Evolutionary conservation across 2,888 invertebrate genomes (phyloP), one percentile per base, ranked within the genome.

Genomic region (Charanyca ferruginea): DNA sequence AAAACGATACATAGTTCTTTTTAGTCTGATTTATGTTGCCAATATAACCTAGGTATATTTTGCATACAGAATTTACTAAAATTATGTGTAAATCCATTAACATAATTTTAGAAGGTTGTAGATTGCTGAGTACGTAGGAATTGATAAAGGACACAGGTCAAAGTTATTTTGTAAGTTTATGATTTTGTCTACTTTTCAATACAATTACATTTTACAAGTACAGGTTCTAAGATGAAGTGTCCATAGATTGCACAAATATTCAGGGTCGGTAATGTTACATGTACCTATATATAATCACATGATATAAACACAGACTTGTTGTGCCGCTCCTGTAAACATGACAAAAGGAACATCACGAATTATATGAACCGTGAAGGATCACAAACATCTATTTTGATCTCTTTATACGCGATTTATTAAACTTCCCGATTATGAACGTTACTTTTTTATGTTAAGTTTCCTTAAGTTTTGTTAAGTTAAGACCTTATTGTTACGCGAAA

Each of bases 341-440:
- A 65, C 73, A 77, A 78, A 63, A 61, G 32, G 25, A 66, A 44
- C 41, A 64, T 66, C 65, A 58, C 55, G 25, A 51, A 49, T 42
- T 67, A 60, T 51, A 73, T 73, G 59, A 57, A 62, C 59, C 74
- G 60, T 78, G 77, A 77, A 71, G 49, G 42, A 60, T 55, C 18
- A 62, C 49, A 42, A 73, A 55, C 35, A 45, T 62, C 32, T 60
- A 22, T 63, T 64, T 63, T 23, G 45, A 65, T 67, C 53, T 73
- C 48, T 73, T 28, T 28, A 62, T 35, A 64, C 55, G 25, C 23
- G 25, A 8, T 45, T 42, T 45, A 32, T 60, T 63, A 47, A 54
- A 9, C 16, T 25, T 38, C 25, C 23, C 8, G 23, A 65, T 48
- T 49, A 53, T 49, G 44, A 32, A 35, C 8, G 18, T 41, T 20